These are phyloP conservation scores for Athene noctua DNA, from an alignment of 2,113 vertebrate species.

Conservation along the genomic window DNA sequence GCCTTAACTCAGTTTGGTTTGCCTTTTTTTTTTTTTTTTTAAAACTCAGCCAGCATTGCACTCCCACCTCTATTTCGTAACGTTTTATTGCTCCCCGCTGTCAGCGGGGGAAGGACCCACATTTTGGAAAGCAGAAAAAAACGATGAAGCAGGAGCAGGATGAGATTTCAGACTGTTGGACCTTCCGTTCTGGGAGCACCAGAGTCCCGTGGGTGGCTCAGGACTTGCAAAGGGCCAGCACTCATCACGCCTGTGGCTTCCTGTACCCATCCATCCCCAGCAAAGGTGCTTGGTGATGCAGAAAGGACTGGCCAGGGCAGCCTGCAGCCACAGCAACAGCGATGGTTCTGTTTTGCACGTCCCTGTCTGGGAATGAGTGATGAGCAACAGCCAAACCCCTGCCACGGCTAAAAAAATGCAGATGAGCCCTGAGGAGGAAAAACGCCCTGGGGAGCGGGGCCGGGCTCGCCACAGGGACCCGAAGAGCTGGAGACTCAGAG, in stretches of 20 bases:
- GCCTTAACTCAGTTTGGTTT: not conserved
- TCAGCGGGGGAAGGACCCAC: not conserved
- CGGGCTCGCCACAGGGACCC: too few relatives aligned
- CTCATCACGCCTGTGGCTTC: not conserved
- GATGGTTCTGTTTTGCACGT: too few relatives aligned
- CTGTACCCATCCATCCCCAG: not conserved
- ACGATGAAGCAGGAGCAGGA: not conserved
- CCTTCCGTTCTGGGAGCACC: not conserved
- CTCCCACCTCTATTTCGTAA: not conserved
- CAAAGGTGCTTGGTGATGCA: not conserved
- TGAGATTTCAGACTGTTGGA: not conserved
- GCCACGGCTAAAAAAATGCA: too few relatives aligned
- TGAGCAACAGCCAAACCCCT: too few relatives aligned
- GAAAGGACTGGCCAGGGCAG: too few relatives aligned
- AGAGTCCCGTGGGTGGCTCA: not conserved
- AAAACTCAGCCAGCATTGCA: not conserved
- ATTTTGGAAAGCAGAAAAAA: not conserved
- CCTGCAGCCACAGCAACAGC: too few relatives aligned
- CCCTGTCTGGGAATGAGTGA: too few relatives aligned
- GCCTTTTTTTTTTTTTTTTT: not conserved
- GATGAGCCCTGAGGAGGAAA: too few relatives aligned
- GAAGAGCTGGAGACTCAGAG: too few relatives aligned
- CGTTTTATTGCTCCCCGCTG: not conserved
- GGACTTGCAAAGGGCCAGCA: not conserved
- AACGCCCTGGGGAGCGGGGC: too few relatives aligned